A percentile compares a stretch with the other conserved stretches of the same genome.
Conservation (phyloP, 2,113 vertebrate species). For the Ammospiza caudacuta region DNA sequence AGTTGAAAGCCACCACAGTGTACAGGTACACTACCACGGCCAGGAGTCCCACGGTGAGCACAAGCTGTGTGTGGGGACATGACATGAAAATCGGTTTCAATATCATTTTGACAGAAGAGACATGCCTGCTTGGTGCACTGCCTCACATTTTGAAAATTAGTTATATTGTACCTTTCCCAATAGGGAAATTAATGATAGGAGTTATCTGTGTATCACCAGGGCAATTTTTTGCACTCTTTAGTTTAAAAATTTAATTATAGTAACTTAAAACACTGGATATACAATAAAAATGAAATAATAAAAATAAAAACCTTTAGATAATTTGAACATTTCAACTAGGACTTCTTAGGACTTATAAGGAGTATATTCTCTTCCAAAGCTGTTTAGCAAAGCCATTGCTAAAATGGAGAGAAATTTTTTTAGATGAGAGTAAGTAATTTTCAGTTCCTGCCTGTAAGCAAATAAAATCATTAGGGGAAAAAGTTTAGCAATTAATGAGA, state of each 20-base stretch:
- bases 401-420: background rate
- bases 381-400: background rate
- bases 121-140: background rate
- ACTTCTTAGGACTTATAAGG: background rate
- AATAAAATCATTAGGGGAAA: background rate
- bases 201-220: background rate
- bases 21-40: constrained; percentile 98
- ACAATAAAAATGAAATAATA: background rate
- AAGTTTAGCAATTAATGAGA: background rate
- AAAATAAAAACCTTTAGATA: background rate
- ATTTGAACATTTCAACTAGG: background rate
- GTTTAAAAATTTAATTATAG: background rate
- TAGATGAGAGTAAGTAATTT: background rate
- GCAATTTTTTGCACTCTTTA: background rate
- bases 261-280: background rate
- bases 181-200: background rate
- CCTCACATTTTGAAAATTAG: background rate
- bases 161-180: background rate
- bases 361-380: background rate
- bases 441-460: background rate
- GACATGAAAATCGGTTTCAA: background rate
- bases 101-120: background rate
- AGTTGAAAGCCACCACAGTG: constrained; percentile 98
- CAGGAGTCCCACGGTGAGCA: constrained; percentile 92
- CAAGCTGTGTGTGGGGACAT: constrained; percentile 76